These are phyloP conservation scores for Cataglyphis cursor DNA, from an alignment of 2,888 invertebrate species.

Conservation along the genomic window DNA sequence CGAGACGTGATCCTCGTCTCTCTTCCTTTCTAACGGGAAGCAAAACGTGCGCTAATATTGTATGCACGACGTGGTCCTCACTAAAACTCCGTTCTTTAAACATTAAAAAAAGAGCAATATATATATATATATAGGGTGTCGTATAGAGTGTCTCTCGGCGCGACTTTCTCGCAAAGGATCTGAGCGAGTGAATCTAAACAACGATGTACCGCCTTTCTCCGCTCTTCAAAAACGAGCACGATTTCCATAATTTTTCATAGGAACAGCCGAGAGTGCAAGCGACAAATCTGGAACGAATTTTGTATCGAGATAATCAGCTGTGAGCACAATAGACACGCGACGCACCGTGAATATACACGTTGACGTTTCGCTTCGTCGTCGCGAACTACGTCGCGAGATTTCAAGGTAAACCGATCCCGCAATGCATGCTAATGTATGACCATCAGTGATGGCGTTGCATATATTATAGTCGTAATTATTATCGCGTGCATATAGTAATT, in stretches of 20 bases:
- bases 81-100: not conserved
- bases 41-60: not conserved
- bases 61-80: not conserved
- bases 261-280: not conserved
- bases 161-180: not conserved
- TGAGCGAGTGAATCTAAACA: not conserved
- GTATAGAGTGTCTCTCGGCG: not conserved
- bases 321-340: constrained; percentile 8
- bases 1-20: not conserved
- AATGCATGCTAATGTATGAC: constrained; percentile 34
- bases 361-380: not conserved
- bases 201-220: not conserved
- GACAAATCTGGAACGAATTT: not conserved
- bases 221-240: not conserved
- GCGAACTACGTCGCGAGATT: constrained; percentile 43
- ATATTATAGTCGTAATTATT: constrained; percentile 37
- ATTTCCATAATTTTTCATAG: not conserved
- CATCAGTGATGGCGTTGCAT: constrained; percentile 3
- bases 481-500: constrained; percentile 1
- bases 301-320: not conserved
- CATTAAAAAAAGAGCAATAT: not conserved
- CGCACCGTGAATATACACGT: constrained; percentile 8
- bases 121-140: not conserved
- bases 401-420: constrained; percentile 42
- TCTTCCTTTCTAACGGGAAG: not conserved